A percentile compares a stretch with the other conserved stretches of the same genome.
phyloP scores from a whole-genome alignment of 2,888 invertebrate species.

The Machimus atricapillus region DNA sequence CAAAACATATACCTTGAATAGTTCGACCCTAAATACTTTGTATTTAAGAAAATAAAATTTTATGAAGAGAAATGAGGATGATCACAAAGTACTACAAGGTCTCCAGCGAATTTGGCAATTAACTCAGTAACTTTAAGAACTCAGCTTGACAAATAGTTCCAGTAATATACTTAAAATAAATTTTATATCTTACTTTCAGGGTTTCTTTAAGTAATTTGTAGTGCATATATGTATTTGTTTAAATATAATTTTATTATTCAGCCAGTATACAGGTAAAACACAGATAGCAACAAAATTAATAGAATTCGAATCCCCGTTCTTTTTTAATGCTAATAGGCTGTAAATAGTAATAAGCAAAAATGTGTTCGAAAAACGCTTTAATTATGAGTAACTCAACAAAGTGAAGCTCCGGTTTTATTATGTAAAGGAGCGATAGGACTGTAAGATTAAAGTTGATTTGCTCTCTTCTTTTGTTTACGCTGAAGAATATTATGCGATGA shows the following conservation, averaged over 20 bases:
- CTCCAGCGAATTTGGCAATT: too few species aligned
- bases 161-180: neutral
- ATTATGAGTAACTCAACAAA: neutral
- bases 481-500: slow-evolving; percentile 49
- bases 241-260: neutral
- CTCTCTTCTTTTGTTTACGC: slow-evolving; percentile 44
- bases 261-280: neutral
- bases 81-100: too few species aligned
- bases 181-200: neutral
- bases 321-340: neutral
- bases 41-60: too few species aligned
- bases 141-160: too few species aligned
- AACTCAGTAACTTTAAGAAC: too few species aligned
- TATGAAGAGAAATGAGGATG: too few species aligned
- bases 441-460: neutral
- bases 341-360: neutral
- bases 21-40: too few species aligned
- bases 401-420: neutral
- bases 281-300: neutral
- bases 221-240: neutral
- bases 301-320: neutral
- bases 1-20: too few species aligned
- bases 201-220: neutral
- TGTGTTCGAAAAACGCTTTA: neutral
- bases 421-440: neutral